phyloP scores from a whole-genome alignment of 2,888 invertebrate species.

The Yponomeuta sedellus region DNA sequence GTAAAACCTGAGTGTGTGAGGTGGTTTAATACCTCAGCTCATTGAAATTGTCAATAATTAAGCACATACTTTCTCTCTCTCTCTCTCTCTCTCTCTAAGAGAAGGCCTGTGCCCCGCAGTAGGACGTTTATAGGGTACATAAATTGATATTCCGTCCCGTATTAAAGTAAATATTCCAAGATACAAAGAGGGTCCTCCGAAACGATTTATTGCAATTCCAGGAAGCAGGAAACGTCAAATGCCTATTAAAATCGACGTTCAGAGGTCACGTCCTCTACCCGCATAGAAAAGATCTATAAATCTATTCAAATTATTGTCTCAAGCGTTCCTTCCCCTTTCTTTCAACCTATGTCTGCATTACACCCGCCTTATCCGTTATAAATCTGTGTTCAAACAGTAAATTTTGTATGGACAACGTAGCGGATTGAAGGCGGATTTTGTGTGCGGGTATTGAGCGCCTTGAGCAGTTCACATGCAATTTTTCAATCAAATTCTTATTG shows the following conservation, averaged over 20 bases:
- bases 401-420: neutral
- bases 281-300: conserved; percentile 9
- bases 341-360: neutral
- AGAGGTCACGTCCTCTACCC: conserved; percentile 8
- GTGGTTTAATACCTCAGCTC: no score
- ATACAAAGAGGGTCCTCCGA: neutral
- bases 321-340: conserved; percentile 8
- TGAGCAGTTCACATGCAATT: neutral
- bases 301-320: conserved; percentile 12
- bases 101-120: no score
- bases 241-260: neutral
- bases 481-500: neutral
- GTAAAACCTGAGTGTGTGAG: no score
- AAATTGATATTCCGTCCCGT: no score
- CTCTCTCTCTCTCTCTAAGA: no score
- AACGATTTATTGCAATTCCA: neutral
- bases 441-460: neutral
- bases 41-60: no score
- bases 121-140: no score
- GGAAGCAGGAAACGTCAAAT: neutral
- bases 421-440: neutral
- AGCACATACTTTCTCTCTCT: no score
- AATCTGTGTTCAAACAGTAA: neutral
- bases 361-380: neutral
- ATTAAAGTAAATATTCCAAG: neutral